Conservation (phyloP, 2,797 vertebrate genomes). For the Scolopax rusticola region DNA sequence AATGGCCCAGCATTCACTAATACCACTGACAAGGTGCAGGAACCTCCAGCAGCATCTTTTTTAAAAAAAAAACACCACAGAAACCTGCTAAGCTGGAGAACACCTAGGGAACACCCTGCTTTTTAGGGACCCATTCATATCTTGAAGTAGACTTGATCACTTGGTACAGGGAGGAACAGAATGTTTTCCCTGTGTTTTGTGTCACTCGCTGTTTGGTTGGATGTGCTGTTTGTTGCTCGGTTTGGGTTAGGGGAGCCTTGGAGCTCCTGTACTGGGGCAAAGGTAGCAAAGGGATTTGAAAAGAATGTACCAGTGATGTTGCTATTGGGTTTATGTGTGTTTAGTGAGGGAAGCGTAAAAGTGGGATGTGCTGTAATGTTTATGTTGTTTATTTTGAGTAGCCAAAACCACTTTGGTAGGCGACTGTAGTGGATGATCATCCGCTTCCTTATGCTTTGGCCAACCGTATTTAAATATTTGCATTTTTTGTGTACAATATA, state of each 20-base stretch:
- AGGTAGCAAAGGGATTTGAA: background rate
- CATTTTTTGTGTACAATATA: background rate
- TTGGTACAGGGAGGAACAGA: background rate
- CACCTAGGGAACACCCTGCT: too few relatives aligned
- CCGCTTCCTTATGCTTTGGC: background rate
- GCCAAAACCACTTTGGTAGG: too few relatives aligned
- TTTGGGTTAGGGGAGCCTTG: fast-evolving
- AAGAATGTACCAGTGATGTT: background rate
- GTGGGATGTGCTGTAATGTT: background rate
- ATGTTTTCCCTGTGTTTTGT: background rate
- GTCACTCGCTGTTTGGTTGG: background rate
- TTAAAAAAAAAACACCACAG: background rate
- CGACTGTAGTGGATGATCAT: background rate
- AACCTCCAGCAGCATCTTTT: background rate
- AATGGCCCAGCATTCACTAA: background rate
- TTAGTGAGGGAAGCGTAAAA: background rate
- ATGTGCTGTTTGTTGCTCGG: background rate
- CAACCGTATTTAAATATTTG: background rate
- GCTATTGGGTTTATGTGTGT: background rate
- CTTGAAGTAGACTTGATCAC: background rate
- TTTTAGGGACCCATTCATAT: background rate
- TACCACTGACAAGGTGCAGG: background rate
- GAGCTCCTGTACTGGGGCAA: background rate
- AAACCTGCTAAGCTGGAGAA: background rate
- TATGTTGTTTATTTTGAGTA: background rate